Percentiles rank a stretch among this genome's conserved stretches.
These are phyloP conservation scores for Limnephilus marmoratus DNA, from an alignment of 2,888 invertebrate species.

Conservation along the genomic window DNA sequence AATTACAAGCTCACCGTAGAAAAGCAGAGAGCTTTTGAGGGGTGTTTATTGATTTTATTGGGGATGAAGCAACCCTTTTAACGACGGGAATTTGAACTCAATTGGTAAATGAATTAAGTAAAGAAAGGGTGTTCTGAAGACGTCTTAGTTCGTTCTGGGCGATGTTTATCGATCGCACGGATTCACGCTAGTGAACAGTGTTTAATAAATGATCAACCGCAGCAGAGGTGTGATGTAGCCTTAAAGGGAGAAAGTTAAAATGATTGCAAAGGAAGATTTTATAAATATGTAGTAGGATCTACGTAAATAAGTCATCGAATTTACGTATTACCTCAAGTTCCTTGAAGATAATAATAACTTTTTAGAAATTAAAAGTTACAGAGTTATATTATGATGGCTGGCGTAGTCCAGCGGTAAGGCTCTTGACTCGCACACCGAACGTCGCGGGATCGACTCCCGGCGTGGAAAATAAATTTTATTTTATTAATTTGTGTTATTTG, in stretches of 20 bases:
- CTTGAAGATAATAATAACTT: too few species aligned
- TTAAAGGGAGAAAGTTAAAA: neutral
- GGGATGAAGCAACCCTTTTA: neutral
- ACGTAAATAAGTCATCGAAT: neutral
- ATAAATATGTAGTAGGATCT: neutral
- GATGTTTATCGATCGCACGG: conserved; percentile 14
- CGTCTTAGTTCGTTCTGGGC: conserved; percentile 2
- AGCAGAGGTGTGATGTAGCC: neutral
- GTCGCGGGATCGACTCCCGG: too few species aligned
- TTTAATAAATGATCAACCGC: conserved; percentile 9
- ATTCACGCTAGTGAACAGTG: neutral
- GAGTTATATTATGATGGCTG: too few species aligned
- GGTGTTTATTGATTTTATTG: neutral
- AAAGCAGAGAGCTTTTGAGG: neutral
- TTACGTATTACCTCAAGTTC: too few species aligned
- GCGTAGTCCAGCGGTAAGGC: too few species aligned
- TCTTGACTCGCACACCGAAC: too few species aligned
- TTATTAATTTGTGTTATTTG: too few species aligned
- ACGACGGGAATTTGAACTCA: neutral
- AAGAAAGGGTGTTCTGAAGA: conserved; percentile 10
- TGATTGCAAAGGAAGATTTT: neutral
- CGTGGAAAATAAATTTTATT: too few species aligned
- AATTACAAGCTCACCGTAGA: neutral
- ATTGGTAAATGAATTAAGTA: neutral
- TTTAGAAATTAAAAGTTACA: too few species aligned